These are phyloP conservation scores for Beroe ovata DNA, from an alignment of 37 sponge, comb jelly and placozoan species.

Conservation along the genomic window DNA sequence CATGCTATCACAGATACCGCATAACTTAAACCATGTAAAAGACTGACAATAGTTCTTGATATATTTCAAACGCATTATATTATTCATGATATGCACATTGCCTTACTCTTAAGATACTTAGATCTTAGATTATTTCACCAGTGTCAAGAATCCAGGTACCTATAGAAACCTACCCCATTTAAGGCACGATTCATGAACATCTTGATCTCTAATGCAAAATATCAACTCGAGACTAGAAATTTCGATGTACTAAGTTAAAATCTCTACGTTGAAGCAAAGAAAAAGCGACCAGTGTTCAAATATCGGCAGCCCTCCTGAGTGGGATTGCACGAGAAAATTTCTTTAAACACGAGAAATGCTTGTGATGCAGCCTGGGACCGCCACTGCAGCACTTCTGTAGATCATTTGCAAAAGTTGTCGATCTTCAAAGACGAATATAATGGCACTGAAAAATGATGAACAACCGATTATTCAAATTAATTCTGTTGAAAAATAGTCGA, in stretches of 20 bases:
- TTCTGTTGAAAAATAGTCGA: not conserved
- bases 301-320: slow-evolving; percentile 59
- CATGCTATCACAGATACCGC: too few species aligned
- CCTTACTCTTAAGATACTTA: too few species aligned
- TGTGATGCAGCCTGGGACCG: not conserved
- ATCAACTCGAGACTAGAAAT: too few species aligned
- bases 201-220: too few species aligned
- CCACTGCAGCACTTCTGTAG: not conserved
- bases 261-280: too few species aligned
- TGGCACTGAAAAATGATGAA: not conserved
- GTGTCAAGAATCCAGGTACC: too few species aligned
- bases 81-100: too few species aligned
- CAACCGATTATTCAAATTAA: not conserved
- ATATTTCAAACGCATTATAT: too few species aligned
- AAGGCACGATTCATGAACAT: slow-evolving; percentile 13
- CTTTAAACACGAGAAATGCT: not conserved
- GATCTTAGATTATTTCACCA: too few species aligned
- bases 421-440: not conserved
- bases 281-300: not conserved
- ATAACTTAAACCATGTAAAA: too few species aligned
- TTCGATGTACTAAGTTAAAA: too few species aligned
- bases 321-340: slow-evolving; percentile 48
- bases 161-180: slow-evolving; percentile 28
- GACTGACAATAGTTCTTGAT: too few species aligned
- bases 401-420: not conserved